phyloP scores from a whole-genome alignment of 2,888 invertebrate genomes.

The Dromius quadrimaculatus region DNA sequence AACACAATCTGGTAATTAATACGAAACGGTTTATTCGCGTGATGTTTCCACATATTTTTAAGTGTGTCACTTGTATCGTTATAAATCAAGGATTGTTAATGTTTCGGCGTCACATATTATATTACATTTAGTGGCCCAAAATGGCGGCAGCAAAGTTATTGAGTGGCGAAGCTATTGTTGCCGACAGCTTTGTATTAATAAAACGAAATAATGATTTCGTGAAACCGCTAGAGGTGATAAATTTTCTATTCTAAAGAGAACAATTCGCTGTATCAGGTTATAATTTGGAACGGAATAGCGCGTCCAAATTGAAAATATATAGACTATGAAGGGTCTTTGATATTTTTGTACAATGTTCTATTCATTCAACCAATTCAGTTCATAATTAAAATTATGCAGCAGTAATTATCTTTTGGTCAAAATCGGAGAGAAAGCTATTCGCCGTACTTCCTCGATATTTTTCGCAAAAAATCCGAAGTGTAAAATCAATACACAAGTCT shows the following conservation, averaged over 20 bases:
- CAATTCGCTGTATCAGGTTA: constrained; percentile 22
- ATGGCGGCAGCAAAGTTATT: neutral
- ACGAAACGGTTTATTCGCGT: constrained; percentile 38
- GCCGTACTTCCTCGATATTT: no score
- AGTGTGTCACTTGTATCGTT: constrained; percentile 32
- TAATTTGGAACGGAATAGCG: constrained; percentile 16
- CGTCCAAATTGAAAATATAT: constrained; percentile 6
- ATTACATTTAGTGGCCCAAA: constrained; percentile 5
- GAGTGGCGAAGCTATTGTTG: constrained; percentile 12
- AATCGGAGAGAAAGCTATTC: no score
- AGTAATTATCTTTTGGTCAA: no score
- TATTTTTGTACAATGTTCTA: no score
- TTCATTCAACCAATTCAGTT: no score
- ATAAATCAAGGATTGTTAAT: constrained; percentile 45
- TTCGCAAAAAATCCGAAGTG: no score
- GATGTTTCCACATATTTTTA: constrained; percentile 41
- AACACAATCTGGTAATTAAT: constrained; percentile 41
- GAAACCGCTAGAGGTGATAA: constrained; percentile 31
- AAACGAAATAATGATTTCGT: constrained; percentile 31
- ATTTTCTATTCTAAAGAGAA: constrained; percentile 19
- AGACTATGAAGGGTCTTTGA: no score
- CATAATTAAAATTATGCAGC: no score
- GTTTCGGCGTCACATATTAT: constrained; percentile 29
- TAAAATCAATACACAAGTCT: no score
- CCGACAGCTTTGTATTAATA: constrained; percentile 20